Base-by-base conservation (phyloP, 2,888 invertebrate species). In the Polymixis lichenea region DNA sequence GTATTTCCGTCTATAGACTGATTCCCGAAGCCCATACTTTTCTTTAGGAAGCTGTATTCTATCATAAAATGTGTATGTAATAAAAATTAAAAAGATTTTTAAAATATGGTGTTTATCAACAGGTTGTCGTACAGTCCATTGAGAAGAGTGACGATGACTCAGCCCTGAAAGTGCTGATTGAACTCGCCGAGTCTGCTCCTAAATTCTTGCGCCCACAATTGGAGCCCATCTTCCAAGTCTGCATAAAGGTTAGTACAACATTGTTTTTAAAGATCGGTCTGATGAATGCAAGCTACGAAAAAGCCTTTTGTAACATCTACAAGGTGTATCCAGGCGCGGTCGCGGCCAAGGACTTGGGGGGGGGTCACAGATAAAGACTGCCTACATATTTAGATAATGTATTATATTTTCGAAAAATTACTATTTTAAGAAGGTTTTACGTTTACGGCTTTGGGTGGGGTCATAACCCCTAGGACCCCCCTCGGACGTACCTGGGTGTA, bases 131-230 rank as follows among this genome's bases (percentile, higher is more conserved):
- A 38, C 98, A 98, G 92, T 98, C 98, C 85, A 97, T 99, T 73
- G 98, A 98, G 87, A 98, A 98, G 83, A 97, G 98, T 87, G 98
- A 98, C 46, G 99, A 99, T 92, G 99, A 99, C 92, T 98, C 99
- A 49, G 97, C 99, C 53, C 95, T 99, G 51, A 99, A 99, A 95
- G 98, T 99, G 86, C 97, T 99, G 58, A 99, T 99, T 84, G 99
- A 99, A 90, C 95, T 99, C 90, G 98, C 99, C 0, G 99, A 99
- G 95, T 97, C 98, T 77, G 98, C 98, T 13, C 99, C 99, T 0
- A 99, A 99, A 95, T 99, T 98, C 93, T 96, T 99, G 78, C 97
- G 99, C 84, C 97, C 98, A 8, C 99, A 99, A 91, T 94, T 99
- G 76, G 98, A 98, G 87, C 96, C 97, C 25, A 98, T 99, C 88